Conservation (phyloP, 1,140 invertebrate genomes). For the Saccostrea glomerata region DNA sequence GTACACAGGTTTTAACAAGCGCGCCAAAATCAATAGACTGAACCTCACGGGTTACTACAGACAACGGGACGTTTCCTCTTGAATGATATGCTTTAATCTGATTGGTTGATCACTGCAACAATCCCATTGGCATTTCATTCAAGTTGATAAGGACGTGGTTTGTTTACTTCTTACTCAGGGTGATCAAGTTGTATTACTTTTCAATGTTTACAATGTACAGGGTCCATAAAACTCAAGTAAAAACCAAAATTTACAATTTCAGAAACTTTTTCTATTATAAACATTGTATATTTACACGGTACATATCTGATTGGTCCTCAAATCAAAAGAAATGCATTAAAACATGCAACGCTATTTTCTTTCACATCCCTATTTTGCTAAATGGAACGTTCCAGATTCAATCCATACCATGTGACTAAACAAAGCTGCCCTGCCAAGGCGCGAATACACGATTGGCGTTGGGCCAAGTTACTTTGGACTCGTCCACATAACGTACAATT, state of each 20-base stretch:
- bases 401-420: constrained; percentile 55
- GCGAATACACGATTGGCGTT: constrained; percentile 60
- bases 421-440: constrained; percentile 57
- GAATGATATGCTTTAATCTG: constrained; percentile 44
- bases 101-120: constrained; percentile 60
- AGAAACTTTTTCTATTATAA: neutral
- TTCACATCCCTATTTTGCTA: neutral
- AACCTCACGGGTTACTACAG: constrained; percentile 22
- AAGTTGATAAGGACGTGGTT: constrained; percentile 55
- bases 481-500: neutral
- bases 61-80: constrained; percentile 38
- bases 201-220: constrained; percentile 22
- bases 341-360: constrained; percentile 33
- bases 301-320: neutral
- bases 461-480: constrained; percentile 50
- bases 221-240: neutral
- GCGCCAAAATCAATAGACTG: constrained; percentile 21
- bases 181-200: neutral
- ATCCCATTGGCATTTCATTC: constrained; percentile 68
- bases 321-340: constrained; percentile 1
- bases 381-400: constrained; percentile 40
- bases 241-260: neutral
- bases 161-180: neutral
- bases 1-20: constrained; percentile 20
- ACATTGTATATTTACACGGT: neutral